A percentile compares a stretch with the other conserved stretches of the same genome.
phyloP scores from a whole-genome alignment of 2,888 invertebrate genomes.

The Mesorhabditis spiculigera region DNA sequence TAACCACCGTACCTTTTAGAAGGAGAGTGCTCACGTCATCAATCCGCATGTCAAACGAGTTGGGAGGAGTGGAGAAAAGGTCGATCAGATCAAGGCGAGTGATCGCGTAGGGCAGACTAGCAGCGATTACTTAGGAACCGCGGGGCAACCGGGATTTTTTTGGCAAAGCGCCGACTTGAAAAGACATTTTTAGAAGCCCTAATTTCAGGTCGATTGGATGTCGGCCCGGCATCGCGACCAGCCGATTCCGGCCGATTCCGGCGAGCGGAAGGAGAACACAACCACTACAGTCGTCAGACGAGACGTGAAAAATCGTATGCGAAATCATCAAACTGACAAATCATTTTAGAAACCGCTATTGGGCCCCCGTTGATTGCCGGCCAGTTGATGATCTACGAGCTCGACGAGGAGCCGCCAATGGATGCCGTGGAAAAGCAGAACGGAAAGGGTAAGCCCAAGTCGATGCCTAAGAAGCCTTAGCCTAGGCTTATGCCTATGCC shows the following conservation, averaged over 20 bases:
- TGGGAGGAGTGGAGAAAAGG: slow-evolving; percentile 34
- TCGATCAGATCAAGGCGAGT: slow-evolving; percentile 34
- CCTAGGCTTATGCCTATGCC: too few species aligned
- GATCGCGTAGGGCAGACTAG: not conserved
- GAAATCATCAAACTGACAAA: too few species aligned
- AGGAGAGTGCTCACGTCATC: slow-evolving; percentile 14
- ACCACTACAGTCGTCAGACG: slow-evolving; percentile 7
- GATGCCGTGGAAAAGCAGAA: slow-evolving; percentile 8
- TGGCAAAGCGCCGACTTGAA: not conserved
- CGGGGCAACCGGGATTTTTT: not conserved
- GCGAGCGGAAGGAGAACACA: slow-evolving; percentile 11
- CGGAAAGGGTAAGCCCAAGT: too few species aligned
- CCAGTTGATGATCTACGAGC: slow-evolving; percentile 55
- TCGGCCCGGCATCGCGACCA: slow-evolving; percentile 38
- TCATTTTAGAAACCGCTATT: slow-evolving; percentile 2
- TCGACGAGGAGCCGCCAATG: slow-evolving; percentile 56
- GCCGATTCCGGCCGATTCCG: slow-evolving; percentile 21
- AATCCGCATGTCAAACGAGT: slow-evolving; percentile 17
- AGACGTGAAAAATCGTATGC: not conserved
- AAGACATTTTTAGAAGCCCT: not conserved
- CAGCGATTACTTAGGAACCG: not conserved
- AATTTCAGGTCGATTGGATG: slow-evolving; percentile 47
- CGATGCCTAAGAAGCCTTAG: too few species aligned
- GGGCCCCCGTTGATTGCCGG: slow-evolving; percentile 51
- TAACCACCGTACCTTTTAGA: slow-evolving; percentile 8